Evolutionary conservation across 2,888 invertebrate genomes (phyloP).

Genomic region (Cephus pygmeus): DNA sequence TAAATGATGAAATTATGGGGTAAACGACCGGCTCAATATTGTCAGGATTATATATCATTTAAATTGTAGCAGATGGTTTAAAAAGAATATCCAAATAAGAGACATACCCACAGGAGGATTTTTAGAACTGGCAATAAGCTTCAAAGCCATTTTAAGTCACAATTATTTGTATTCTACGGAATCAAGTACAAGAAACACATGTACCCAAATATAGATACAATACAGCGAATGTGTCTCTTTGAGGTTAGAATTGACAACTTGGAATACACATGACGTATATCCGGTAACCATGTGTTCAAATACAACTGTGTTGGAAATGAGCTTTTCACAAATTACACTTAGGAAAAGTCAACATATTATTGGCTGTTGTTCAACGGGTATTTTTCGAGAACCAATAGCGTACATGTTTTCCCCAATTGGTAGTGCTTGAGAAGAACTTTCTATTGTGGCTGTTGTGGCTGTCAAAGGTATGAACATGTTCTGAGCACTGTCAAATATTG

Average conservation of each 20-base stretch:
- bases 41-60: not conserved
- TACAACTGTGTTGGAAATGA: too few species aligned
- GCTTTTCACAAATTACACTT: too few species aligned
- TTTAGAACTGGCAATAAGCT: constrained; percentile 44
- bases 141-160: constrained; percentile 39
- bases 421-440: not conserved
- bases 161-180: not conserved
- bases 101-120: constrained; percentile 52
- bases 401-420: not conserved
- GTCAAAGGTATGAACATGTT: not conserved
- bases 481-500: not conserved
- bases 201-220: not conserved
- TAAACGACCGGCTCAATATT: not conserved
- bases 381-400: not conserved
- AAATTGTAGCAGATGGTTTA: not conserved
- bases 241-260: not conserved
- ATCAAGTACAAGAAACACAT: not conserved
- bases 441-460: not conserved
- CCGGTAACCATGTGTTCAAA: not conserved
- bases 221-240: not conserved
- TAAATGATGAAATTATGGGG: not conserved
- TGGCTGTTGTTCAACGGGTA: not conserved
- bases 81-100: not conserved
- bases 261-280: not conserved
- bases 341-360: not conserved